A percentile compares a stretch with the other conserved stretches of the same genome.
phyloP scores from a whole-genome alignment of 2,113 vertebrate species.

The Ranitomeya imitator region DNA sequence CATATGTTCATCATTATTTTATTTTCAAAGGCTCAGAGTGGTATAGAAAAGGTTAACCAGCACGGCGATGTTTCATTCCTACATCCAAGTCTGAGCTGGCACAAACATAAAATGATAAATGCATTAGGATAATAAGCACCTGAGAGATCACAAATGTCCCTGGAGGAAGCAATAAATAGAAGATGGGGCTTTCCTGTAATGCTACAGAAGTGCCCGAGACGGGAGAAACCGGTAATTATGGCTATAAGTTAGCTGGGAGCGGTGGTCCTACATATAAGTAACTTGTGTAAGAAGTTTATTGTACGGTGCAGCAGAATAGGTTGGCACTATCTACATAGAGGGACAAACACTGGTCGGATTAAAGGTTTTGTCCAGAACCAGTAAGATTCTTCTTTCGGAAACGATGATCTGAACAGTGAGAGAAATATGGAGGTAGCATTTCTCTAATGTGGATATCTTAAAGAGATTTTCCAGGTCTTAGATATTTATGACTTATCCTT shows the following conservation, averaged over 20 bases:
- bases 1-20: background rate
- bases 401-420: no score
- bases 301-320: background rate
- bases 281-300: background rate
- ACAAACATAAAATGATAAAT: slow-evolving; percentile 17
- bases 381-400: no score
- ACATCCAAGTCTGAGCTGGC: background rate
- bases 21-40: background rate
- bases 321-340: background rate
- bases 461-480: no score
- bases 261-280: background rate
- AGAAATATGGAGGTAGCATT: no score
- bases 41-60: background rate
- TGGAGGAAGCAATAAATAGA: slow-evolving; percentile 43
- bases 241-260: background rate
- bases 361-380: no score
- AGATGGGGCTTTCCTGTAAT: slow-evolving; percentile 18
- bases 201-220: background rate
- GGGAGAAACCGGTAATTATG: slow-evolving; percentile 11
- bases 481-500: no score
- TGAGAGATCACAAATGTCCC: slow-evolving; percentile 6
- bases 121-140: slow-evolving; percentile 32
- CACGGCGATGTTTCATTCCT: no score
- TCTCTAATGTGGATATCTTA: no score
- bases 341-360: background rate